Percentiles rank a stretch among this genome's conserved stretches.
Evolutionary conservation across 2,113 vertebrate genomes (phyloP).

Genomic region (Planiliza haematocheilus): DNA sequence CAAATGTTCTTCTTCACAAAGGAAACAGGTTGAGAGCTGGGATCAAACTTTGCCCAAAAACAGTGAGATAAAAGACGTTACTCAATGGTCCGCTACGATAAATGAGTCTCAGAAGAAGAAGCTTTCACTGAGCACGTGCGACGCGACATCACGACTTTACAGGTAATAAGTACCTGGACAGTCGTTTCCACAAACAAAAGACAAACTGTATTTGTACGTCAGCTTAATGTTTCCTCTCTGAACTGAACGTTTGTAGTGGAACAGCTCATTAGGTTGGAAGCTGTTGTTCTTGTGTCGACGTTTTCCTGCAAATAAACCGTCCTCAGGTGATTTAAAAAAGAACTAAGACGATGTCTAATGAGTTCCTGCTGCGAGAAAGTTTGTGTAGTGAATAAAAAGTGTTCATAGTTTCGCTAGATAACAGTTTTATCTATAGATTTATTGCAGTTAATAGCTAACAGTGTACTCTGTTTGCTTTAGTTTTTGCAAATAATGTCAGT

Average conservation of each 20-base stretch:
- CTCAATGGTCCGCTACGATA: slow-evolving; percentile 17
- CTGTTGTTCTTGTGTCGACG: not conserved
- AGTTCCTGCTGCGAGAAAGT: too few species aligned
- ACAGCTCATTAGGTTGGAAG: slow-evolving; percentile 38
- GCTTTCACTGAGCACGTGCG: not conserved
- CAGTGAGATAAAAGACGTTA: slow-evolving; percentile 46
- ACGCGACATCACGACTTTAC: not conserved
- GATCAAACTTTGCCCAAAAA: slow-evolving; percentile 50
- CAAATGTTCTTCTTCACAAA: slow-evolving; percentile 17
- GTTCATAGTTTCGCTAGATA: too few species aligned
- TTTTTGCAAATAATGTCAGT: too few species aligned
- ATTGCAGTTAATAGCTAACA: too few species aligned
- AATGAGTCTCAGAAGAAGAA: slow-evolving; percentile 1
- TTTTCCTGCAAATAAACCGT: not conserved
- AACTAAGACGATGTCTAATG: not conserved
- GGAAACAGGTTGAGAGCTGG: slow-evolving; percentile 16
- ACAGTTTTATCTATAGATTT: too few species aligned
- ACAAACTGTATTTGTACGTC: slow-evolving; percentile 29
- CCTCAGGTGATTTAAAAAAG: slow-evolving; percentile 25
- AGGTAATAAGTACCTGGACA: not conserved
- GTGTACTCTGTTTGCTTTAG: too few species aligned
- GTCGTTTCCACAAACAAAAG: not conserved
- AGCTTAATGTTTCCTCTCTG: not conserved
- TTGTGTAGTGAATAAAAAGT: too few species aligned
- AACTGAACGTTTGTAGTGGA: slow-evolving; percentile 4